Base-by-base conservation (phyloP, 2,113 vertebrate species). In the Thamnaconus septentrionalis region DNA sequence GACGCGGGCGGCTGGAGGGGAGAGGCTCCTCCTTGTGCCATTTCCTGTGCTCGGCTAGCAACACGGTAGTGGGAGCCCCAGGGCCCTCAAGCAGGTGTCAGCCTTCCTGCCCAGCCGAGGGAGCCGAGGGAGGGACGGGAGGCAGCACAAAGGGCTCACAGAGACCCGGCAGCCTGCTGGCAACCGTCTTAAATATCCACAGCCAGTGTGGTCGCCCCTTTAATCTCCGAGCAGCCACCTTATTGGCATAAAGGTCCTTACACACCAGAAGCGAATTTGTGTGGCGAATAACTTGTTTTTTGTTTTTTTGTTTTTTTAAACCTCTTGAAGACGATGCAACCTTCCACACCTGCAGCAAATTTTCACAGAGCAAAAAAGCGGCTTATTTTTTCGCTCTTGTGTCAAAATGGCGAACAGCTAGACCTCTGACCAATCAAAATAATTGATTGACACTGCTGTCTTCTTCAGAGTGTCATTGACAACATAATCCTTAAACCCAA, bases 51-150 rank as follows among this genome's bases (percentile, higher is more conserved):
- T 77, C 85, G 63, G 73, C 71, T 77, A 85, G 59, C 79, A 66
- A 71, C 57, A 42, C 63, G 47, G 74, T 79, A 77, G 81, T 87
- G 81, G 71, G 82, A 85, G 87, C 87, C 82, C 77, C 78, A 53
- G 64, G 79, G 79, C 86, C 73, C 83, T 31, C 71, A 53, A 90
- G 88, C 91, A 91, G 91, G 91, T 92, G 91, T 89, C 88, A 62
- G 71, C 85, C 79, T 88, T 84, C 71, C 79, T 71, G 76, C 52
- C 59, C 74, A 64, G 80, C 73, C 81, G 86, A 81, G 83, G 80
- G 78, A 80, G 73, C 85, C 61, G 80, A 73, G 75, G 77, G 49
- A 60, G 65, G 63, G 73, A 61, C 18, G 18, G 18, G 18, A 31
- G 18, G 18, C 18, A 31, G 18, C 79, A 90, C 89, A 90, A 89